phyloP scores from a whole-genome alignment of 2,797 vertebrate genomes.

The Heterohyrax brucei region DNA sequence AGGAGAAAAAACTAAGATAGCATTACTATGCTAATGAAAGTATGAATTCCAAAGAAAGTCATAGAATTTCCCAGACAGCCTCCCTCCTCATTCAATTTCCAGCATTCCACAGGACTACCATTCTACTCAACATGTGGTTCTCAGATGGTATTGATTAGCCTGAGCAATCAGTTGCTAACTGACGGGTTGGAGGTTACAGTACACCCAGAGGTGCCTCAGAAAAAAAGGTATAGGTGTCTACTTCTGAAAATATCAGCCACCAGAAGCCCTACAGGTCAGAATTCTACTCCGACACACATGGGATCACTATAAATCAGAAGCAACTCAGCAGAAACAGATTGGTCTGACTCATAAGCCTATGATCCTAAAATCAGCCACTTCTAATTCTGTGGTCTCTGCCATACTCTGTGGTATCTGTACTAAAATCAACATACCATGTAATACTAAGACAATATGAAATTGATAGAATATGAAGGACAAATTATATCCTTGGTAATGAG shows the following conservation, averaged over 20 bases:
- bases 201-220: neutral
- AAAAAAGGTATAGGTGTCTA: neutral
- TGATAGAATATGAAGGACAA: constrained; percentile 38
- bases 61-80: neutral
- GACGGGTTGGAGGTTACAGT: neutral
- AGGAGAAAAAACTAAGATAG: neutral
- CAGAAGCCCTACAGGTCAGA: neutral
- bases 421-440: constrained; percentile 54
- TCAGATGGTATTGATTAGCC: neutral
- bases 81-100: neutral
- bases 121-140: neutral
- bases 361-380: neutral
- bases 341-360: neutral
- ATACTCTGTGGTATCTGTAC: neutral
- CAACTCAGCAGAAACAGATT: neutral
- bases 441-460: constrained; percentile 41
- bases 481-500: neutral
- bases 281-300: neutral
- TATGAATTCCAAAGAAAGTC: constrained; percentile 1
- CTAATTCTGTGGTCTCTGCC: constrained; percentile 2
- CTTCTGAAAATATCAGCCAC: too few species aligned
- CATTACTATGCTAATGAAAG: neutral
- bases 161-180: neutral
- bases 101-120: neutral
- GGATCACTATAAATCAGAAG: too few species aligned